phyloP scores from a whole-genome alignment of 2,888 invertebrate genomes.

The Adelphocoris suturalis region DNA sequence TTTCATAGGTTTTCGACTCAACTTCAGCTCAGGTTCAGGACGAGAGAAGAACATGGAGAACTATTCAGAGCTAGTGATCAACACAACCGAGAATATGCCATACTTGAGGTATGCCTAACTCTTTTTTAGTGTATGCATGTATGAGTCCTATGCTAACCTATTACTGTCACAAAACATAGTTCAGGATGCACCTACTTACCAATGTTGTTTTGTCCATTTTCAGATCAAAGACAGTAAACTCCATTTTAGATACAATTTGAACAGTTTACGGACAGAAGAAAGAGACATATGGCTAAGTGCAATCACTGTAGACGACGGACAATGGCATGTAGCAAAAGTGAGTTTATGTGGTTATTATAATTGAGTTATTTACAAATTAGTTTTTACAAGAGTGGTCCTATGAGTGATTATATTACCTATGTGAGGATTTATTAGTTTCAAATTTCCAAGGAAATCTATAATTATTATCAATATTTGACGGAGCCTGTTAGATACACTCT shows the following conservation, averaged over 20 bases:
- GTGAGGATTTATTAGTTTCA: no score
- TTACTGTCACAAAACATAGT: no score
- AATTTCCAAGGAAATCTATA: no score
- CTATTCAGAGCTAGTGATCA: constrained; percentile 96
- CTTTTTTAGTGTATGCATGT: not conserved
- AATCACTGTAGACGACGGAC: constrained; percentile 95
- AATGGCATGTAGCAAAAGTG: constrained; percentile 94
- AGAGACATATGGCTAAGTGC: constrained; percentile 93
- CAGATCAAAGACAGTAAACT: constrained; percentile 93
- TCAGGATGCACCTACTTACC: not conserved
- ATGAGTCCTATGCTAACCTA: no score
- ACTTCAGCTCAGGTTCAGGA: constrained; percentile 95
- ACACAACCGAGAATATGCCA: constrained; percentile 95
- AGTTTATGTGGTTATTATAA: not conserved
- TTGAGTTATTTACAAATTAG: no score
- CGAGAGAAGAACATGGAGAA: constrained; percentile 95
- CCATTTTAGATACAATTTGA: constrained; percentile 95
- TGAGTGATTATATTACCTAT: no score
- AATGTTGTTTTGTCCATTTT: constrained; percentile 71
- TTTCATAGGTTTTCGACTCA: constrained; percentile 87
- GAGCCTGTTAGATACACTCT: no score
- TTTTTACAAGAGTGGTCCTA: no score
- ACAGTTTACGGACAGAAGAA: constrained; percentile 93
- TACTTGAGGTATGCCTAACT: constrained; percentile 83
- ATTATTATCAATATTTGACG: no score